These are phyloP conservation scores for Dynastes grantii DNA, from an alignment of 2,888 invertebrate genomes.

Conservation along the genomic window DNA sequence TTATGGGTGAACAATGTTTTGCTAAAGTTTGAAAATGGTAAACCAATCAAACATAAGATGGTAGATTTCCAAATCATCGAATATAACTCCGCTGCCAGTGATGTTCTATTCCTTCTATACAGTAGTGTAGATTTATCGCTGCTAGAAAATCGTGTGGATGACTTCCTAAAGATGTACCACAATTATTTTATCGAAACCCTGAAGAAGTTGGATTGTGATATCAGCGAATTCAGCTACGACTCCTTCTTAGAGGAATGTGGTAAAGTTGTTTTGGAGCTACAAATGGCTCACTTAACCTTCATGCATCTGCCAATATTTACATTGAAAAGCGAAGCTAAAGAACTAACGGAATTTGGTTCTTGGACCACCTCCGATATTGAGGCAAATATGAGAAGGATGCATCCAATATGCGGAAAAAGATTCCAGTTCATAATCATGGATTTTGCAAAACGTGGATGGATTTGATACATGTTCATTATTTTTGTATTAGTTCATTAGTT, in stretches of 20 bases:
- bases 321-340: slow-evolving; percentile 63
- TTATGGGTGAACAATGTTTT: slow-evolving; percentile 77
- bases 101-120: slow-evolving; percentile 73
- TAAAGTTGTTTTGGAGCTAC: slow-evolving; percentile 62
- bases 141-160: slow-evolving; percentile 67
- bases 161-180: slow-evolving; percentile 71
- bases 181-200: slow-evolving; percentile 61
- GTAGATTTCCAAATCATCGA: slow-evolving; percentile 75
- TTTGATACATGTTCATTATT: background rate
- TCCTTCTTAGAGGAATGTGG: slow-evolving; percentile 67
- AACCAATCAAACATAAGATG: slow-evolving; percentile 67
- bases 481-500: background rate
- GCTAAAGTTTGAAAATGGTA: slow-evolving; percentile 67
- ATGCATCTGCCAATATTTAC: slow-evolving; percentile 69
- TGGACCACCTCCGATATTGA: slow-evolving; percentile 32
- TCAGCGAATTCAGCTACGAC: slow-evolving; percentile 66
- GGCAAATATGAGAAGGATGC: slow-evolving; percentile 18
- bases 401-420: slow-evolving; percentile 31
- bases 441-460: slow-evolving; percentile 47
- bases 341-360: slow-evolving; percentile 63
- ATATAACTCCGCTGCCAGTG: slow-evolving; percentile 71
- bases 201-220: slow-evolving; percentile 60
- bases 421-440: slow-evolving; percentile 47
- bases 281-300: slow-evolving; percentile 68
- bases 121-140: slow-evolving; percentile 70